phyloP scores from a whole-genome alignment of 37 sponge, comb jelly and placozoan species.

The Geodia barretti region DNA sequence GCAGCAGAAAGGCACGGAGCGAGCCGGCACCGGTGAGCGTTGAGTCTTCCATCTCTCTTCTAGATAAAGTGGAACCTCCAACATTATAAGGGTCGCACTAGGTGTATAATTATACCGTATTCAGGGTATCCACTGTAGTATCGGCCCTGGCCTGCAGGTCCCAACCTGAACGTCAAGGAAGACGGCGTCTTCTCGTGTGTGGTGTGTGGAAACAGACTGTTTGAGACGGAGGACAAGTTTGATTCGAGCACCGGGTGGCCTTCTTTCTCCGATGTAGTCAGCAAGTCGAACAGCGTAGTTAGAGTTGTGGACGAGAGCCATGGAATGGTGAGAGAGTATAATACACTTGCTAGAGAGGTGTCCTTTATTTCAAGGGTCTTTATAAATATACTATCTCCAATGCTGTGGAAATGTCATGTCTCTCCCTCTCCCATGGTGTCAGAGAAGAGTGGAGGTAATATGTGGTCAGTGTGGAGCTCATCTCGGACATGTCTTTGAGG shows the following conservation, averaged over 20 bases:
- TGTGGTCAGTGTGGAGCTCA: slow-evolving; percentile 79
- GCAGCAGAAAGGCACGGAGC: slow-evolving; percentile 62
- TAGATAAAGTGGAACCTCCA: background rate
- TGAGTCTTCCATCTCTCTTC: background rate
- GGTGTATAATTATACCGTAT: background rate
- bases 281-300: slow-evolving; percentile 44
- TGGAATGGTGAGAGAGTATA: slow-evolving; percentile 65
- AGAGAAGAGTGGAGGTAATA: slow-evolving; percentile 31
- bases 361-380: too few relatives aligned
- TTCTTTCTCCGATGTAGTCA: slow-evolving; percentile 73
- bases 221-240: slow-evolving; percentile 75
- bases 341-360: too few relatives aligned
- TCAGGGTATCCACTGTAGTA: background rate
- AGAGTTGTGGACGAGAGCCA: slow-evolving; percentile 49
- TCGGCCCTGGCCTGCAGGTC: slow-evolving; percentile 50
- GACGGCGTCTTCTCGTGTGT: slow-evolving; percentile 74
- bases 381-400: too few relatives aligned
- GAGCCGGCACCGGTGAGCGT: slow-evolving; percentile 9
- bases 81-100: background rate
- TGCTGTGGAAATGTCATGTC: too few relatives aligned
- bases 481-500: slow-evolving; percentile 83
- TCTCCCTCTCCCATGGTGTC: background rate
- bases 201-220: slow-evolving; percentile 71
- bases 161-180: slow-evolving; percentile 50
- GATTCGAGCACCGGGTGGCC: slow-evolving; percentile 86